These are phyloP conservation scores for Tarsius wallacei DNA, from an alignment of 2,797 vertebrate species.

Conservation along the genomic window DNA sequence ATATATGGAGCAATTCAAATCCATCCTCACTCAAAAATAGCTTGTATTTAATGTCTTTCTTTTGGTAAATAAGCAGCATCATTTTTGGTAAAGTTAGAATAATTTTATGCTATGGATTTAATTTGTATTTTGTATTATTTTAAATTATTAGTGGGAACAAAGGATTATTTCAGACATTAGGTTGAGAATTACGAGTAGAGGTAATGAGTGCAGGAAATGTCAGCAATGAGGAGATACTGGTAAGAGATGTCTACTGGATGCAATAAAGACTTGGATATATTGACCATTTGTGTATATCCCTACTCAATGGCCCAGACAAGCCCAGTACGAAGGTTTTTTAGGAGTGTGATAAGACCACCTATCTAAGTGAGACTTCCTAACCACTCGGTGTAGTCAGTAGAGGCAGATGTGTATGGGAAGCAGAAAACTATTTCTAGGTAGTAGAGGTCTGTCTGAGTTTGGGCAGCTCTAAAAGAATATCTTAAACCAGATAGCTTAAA, in stretches of 20 bases:
- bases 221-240: not conserved
- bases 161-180: not conserved
- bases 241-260: not conserved
- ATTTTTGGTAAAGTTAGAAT: not conserved
- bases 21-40: not conserved
- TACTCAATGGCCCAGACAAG: not conserved
- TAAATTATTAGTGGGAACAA: not conserved
- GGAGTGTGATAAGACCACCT: not conserved
- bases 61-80: not conserved
- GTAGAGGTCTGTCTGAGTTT: not conserved
- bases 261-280: too few relatives aligned
- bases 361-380: not conserved
- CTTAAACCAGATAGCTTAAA: not conserved
- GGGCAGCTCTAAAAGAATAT: not conserved
- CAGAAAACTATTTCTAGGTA: not conserved
- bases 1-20: not conserved
- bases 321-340: not conserved
- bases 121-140: conserved; percentile 9
- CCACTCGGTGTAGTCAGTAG: not conserved
- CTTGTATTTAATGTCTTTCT: not conserved
- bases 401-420: not conserved
- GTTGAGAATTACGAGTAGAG: not conserved
- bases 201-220: not conserved
- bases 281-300: not conserved
- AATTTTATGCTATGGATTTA: not conserved